A percentile compares a stretch with the other conserved stretches of the same genome.
These are phyloP conservation scores for Hesperia comma DNA, from an alignment of 2,888 invertebrate species.

Conservation along the genomic window DNA sequence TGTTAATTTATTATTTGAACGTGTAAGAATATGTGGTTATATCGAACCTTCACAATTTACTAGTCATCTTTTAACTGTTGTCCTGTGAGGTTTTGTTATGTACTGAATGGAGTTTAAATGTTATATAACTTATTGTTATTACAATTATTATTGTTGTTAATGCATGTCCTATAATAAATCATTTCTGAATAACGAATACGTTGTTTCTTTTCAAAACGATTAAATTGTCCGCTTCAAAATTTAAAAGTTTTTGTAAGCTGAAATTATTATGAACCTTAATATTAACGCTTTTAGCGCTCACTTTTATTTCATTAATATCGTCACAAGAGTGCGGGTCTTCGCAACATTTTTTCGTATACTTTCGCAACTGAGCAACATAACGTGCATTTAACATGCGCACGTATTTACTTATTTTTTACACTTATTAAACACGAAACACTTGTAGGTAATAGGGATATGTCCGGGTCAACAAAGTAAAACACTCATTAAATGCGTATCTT, in stretches of 20 bases:
- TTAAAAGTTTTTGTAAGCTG: too few relatives aligned
- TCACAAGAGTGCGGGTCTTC: too few relatives aligned
- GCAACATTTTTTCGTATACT: too few relatives aligned
- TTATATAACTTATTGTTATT: slow-evolving; percentile 73
- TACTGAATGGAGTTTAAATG: slow-evolving; percentile 67
- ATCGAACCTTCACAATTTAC: slow-evolving; percentile 46
- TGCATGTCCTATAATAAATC: slow-evolving; percentile 75
- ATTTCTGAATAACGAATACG: slow-evolving; percentile 54
- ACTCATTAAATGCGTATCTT: not conserved
- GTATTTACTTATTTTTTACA: too few relatives aligned
- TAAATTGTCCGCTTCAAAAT: too few relatives aligned
- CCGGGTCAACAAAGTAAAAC: not conserved
- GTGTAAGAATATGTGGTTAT: slow-evolving; percentile 25
- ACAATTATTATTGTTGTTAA: slow-evolving; percentile 66
- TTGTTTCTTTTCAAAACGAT: slow-evolving; percentile 30
- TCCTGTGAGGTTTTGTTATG: slow-evolving; percentile 68
- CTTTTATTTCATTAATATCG: too few relatives aligned
- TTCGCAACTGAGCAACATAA: too few relatives aligned
- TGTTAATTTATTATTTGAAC: slow-evolving; percentile 3
- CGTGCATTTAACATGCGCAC: too few relatives aligned
- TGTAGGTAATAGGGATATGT: too few relatives aligned
- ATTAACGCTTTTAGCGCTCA: too few relatives aligned
- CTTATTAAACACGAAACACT: too few relatives aligned
- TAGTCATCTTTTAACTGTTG: slow-evolving; percentile 71
- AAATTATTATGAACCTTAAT: too few relatives aligned